Evolutionary conservation across 1,140 invertebrate species (phyloP).

Genomic region (Heliconius hewitsoni): DNA sequence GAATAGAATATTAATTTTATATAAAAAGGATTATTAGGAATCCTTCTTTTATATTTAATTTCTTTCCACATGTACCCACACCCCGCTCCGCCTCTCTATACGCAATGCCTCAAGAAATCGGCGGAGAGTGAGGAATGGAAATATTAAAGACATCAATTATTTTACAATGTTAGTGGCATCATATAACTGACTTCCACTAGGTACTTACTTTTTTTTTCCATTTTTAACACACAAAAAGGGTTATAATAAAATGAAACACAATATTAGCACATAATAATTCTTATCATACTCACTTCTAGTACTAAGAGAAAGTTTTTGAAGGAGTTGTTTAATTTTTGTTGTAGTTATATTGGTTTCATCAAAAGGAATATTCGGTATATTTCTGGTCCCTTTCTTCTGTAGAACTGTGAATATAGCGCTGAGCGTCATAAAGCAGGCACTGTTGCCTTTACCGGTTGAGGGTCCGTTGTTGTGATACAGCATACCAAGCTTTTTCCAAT

Average conservation of each 20-base stretch:
- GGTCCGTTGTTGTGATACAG: slow-evolving; percentile 87
- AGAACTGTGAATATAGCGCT: slow-evolving; percentile 86
- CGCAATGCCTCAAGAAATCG: too few relatives aligned
- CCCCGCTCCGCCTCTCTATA: too few relatives aligned
- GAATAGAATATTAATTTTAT: too few relatives aligned
- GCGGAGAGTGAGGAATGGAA: too few relatives aligned
- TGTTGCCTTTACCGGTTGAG: slow-evolving; percentile 82
- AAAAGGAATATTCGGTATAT: slow-evolving; percentile 66
- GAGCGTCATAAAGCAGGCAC: slow-evolving; percentile 88
- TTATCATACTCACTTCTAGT: slow-evolving; percentile 89
- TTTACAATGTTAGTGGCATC: too few relatives aligned
- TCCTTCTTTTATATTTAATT: too few relatives aligned
- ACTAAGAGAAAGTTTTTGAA: slow-evolving; percentile 84
- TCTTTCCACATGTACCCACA: too few relatives aligned
- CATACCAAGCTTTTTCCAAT: slow-evolving; percentile 87
- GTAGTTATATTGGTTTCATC: slow-evolving; percentile 70
- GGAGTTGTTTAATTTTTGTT: slow-evolving; percentile 83
- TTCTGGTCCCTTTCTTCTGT: slow-evolving; percentile 82
- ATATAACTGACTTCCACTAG: too few relatives aligned
- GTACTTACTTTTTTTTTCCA: too few relatives aligned
- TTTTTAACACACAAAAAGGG: background rate
- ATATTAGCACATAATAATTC: slow-evolving; percentile 5
- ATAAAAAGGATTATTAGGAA: too few relatives aligned
- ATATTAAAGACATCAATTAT: too few relatives aligned
- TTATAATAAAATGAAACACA: slow-evolving; percentile 42